Conservation (phyloP, 2,797 vertebrate species). For the Phoeniculus purpureus region DNA sequence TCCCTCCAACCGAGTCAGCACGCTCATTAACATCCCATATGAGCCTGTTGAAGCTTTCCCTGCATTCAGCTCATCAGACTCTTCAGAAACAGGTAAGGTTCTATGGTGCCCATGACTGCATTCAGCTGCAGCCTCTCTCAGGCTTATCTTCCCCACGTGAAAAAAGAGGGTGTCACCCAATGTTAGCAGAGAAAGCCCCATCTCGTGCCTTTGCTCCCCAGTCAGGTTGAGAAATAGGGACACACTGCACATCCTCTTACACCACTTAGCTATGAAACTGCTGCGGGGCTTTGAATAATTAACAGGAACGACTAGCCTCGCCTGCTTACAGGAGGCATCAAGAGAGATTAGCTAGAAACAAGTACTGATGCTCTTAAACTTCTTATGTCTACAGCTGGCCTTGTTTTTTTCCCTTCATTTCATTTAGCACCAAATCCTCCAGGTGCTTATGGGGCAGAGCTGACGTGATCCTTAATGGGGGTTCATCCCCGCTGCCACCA, state of each 20-base stretch:
- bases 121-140: neutral
- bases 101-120: neutral
- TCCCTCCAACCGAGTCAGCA: neutral
- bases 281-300: constrained; percentile 58
- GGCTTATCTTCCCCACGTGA: neutral
- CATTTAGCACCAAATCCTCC: constrained; percentile 49
- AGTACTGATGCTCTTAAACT: constrained; percentile 69
- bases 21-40: accelerated
- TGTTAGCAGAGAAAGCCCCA: neutral
- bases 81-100: neutral
- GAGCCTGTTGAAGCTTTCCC: neutral
- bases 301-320: neutral
- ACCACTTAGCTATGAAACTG: constrained; percentile 21
- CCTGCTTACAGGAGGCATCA: constrained; percentile 62
- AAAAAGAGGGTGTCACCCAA: neutral
- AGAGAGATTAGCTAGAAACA: constrained; percentile 54
- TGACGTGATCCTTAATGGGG: accelerated
- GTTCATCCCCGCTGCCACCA: accelerated
- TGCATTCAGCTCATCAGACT: neutral
- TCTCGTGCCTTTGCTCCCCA: neutral
- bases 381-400: constrained; percentile 66
- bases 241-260: constrained; percentile 45
- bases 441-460: neutral
- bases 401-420: constrained; percentile 21
- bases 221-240: constrained; percentile 29